Percentiles rank a stretch among this genome's conserved stretches.
Conservation (phyloP, 35 echinoderm and acorn worm species). For the Amphiura filiformis region DNA sequence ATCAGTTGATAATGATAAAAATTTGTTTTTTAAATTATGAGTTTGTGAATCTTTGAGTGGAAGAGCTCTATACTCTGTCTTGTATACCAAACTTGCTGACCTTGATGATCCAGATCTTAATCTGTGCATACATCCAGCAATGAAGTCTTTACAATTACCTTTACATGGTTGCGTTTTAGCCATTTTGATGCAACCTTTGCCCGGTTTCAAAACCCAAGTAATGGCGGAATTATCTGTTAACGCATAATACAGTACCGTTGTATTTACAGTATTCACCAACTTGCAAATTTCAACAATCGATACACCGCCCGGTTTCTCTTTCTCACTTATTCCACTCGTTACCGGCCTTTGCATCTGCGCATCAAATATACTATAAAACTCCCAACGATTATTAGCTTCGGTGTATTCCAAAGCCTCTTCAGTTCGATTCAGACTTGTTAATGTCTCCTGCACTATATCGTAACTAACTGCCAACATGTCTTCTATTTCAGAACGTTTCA, state of each 20-base stretch:
- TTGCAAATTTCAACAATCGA: slow-evolving; percentile 55
- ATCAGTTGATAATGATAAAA: slow-evolving; percentile 4
- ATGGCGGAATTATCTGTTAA: slow-evolving; percentile 45
- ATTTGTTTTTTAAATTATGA: slow-evolving; percentile 37
- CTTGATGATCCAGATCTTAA: neutral
- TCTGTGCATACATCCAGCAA: neutral
- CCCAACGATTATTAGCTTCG: slow-evolving; percentile 25
- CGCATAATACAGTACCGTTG: slow-evolving; percentile 53
- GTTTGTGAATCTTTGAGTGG: slow-evolving; percentile 50
- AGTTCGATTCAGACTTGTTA: slow-evolving; percentile 38
- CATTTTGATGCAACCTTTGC: slow-evolving; percentile 54
- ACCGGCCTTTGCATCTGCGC: neutral
- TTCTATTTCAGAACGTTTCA: slow-evolving; percentile 31
- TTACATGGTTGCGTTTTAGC: neutral
- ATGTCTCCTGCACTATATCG: slow-evolving; percentile 40
- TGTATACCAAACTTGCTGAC: slow-evolving; percentile 9
- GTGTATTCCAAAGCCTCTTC: slow-evolving; percentile 54
- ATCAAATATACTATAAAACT: slow-evolving; percentile 22
- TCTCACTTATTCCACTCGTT: slow-evolving; percentile 10
- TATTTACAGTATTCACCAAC: slow-evolving; percentile 36
- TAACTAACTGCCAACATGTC: slow-evolving; percentile 41
- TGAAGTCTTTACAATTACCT: neutral
- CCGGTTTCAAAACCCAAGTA: slow-evolving; percentile 57
- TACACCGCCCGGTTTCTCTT: neutral
- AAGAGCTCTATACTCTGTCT: slow-evolving; percentile 69